phyloP scores from a whole-genome alignment of 2,113 vertebrate species.

The Eulemur macaco region DNA sequence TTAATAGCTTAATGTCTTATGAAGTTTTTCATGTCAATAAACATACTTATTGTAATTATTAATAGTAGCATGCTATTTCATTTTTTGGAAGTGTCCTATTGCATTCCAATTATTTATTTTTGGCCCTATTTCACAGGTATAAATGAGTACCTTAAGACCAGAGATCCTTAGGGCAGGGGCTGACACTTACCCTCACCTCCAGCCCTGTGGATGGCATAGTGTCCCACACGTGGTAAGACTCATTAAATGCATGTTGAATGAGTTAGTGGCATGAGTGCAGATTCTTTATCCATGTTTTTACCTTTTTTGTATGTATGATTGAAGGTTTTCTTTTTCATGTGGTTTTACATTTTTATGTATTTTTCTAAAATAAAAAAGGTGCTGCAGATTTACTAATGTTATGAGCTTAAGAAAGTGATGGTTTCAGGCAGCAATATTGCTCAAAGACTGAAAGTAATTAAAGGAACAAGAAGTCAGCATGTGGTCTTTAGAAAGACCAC shows the following conservation, averaged over 20 bases:
- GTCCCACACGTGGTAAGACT: not conserved
- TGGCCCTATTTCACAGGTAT: not conserved
- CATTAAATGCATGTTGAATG: not conserved
- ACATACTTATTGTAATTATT: not conserved
- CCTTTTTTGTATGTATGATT: not conserved
- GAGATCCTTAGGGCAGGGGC: not conserved
- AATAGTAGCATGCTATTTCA: not conserved
- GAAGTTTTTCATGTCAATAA: not conserved
- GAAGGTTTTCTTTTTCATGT: not conserved
- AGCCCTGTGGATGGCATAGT: not conserved
- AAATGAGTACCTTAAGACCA: not conserved
- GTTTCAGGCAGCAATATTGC: not conserved
- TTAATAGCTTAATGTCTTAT: not conserved
- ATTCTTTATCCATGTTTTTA: not conserved
- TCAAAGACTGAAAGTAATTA: not conserved
- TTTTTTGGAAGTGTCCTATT: not conserved
- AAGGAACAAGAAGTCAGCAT: not conserved
- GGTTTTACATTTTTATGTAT: not conserved
- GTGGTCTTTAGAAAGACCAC: not conserved
- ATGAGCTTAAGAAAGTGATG: not conserved
- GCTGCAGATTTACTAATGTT: not conserved
- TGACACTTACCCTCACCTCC: accelerated
- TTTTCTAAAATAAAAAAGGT: not conserved
- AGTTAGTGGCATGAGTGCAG: not conserved
- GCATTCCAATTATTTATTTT: not conserved